Base-by-base conservation (phyloP, 1,140 invertebrate species). In the Cotesia vestalis region DNA sequence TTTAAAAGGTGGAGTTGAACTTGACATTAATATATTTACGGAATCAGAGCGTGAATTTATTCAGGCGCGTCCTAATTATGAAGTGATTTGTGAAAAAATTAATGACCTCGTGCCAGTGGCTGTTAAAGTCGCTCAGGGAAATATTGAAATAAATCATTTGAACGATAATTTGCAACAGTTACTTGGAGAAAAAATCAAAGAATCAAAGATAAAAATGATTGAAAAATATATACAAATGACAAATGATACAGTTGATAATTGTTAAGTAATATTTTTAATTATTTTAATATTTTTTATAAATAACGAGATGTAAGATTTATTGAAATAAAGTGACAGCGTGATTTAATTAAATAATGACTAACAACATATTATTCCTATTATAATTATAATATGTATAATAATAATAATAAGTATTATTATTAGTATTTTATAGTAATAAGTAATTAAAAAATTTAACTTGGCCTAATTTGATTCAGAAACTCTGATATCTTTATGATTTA, bases 21-120 rank as follows among this genome's bases (percentile, higher is more conserved):
- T 79, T 9, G 78, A 84, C 73, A 53, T 79, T 3, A 77, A 27
- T 72, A 1, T 73, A 27, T 63, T 85, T 9, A 69, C 77, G 4
- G 78, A 81, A 6, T 53, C 34, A 17, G 78, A 84, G 20, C 81
- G 69, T 74, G 40, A 52, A 9, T 85, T 84, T 66, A 9, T 85
- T 4, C 20, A 20, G 17, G 53, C 52, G 6, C 71, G 73, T 3
- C 83, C 83, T 4, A 73, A 81, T 73, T 84, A 83, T 63, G 73
- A 78, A 64, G 9, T 76, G 1, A 78, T 84, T n/a, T 72, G 64
- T 40, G 73, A 74, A 27, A 82, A 80, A 52, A 72, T 72, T 9
- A 70, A 78, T 35, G 78, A 77, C 46, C 61, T 84, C 4, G 35
- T 64, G 3, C 71, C 77, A 4, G 9, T 73, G 0, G 66, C 78